Evolutionary conservation across 1,140 invertebrate species (phyloP), one percentile per base, ranked within the genome.

Genomic region (Dicyema japonicum): DNA sequence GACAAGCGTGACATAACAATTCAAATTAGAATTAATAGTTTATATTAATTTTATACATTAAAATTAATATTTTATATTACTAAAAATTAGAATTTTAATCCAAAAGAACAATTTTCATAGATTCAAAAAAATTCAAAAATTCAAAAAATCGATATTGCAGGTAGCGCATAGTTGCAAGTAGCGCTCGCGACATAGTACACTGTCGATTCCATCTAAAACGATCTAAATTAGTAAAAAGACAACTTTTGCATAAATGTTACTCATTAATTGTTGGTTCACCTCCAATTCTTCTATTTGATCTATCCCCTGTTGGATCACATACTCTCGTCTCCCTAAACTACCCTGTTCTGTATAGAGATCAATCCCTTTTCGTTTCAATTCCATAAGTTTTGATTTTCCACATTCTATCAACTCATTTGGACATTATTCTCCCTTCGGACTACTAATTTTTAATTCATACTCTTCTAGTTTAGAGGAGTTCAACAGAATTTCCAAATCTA

Each of bases 301-400:
- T 17, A 92, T 49, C 43, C 69, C 69, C 40, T 92, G 68, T 29
- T 85, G 80, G 31, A 85, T 58, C 27, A 70, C 64, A 36, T 74
- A 92, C 57, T 94, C 82, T 44, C 85, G 72, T 13, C 78, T 62
- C 72, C 74, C 39, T 69, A n/a, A n/a, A n/a, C n/a, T n/a, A n/a
- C n/a, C n/a, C n/a, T n/a, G n/a, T n/a, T n/a, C n/a, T n/a, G n/a
- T 72, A 50, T 88, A 75, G 38, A 70, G 64, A 28, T 69, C 64
- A 44, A 90, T 80, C 51, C 88, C 85, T 29, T 62, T 63, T 46
- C 80, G 80, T 47, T 85, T 88, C 40, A 75, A 63, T 40, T 90
- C 78, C n/a, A n/a, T n/a, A n/a, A n/a, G n/a, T n/a, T n/a, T n/a
- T n/a, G n/a, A n/a, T n/a, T n/a, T n/a, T n/a, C n/a, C n/a, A n/a